These are phyloP conservation scores for Psilopsiagon aurifrons DNA, from an alignment of 2,113 vertebrate species.

Conservation along the genomic window DNA sequence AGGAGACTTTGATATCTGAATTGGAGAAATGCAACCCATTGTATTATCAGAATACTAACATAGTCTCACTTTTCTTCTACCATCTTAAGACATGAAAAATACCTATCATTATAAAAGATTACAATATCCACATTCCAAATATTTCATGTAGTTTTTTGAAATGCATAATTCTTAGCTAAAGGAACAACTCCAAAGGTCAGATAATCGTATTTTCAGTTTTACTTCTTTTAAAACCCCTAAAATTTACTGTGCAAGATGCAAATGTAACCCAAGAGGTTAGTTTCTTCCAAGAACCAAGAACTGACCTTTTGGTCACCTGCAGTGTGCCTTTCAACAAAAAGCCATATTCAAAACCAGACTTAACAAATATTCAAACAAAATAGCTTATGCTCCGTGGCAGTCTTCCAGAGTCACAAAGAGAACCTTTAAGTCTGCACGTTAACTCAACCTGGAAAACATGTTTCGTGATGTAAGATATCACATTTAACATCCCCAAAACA, in stretches of 20 bases:
- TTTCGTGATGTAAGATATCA: neutral
- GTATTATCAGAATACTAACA: neutral
- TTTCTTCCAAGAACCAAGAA: neutral
- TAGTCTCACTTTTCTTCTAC: neutral
- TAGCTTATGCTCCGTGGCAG: neutral
- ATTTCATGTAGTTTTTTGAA: neutral
- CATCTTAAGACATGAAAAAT: neutral
- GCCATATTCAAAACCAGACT: slow-evolving; percentile 3
- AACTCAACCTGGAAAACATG: neutral
- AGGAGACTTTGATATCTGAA: neutral
- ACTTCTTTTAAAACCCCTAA: neutral
- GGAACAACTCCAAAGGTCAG: neutral
- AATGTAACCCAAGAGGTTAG: neutral
- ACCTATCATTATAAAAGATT: neutral
- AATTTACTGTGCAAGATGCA: neutral
- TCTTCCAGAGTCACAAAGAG: neutral
- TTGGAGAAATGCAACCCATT: neutral
- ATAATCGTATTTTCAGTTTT: neutral
- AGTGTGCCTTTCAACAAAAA: slow-evolving; percentile 5
- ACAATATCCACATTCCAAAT: neutral
- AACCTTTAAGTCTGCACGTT: neutral
- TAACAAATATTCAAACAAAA: neutral
- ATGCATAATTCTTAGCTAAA: neutral
- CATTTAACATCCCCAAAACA: neutral
- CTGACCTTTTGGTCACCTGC: neutral